Evolutionary conservation across 2,113 vertebrate species (phyloP).

Genomic region (Lathamus discolor): DNA sequence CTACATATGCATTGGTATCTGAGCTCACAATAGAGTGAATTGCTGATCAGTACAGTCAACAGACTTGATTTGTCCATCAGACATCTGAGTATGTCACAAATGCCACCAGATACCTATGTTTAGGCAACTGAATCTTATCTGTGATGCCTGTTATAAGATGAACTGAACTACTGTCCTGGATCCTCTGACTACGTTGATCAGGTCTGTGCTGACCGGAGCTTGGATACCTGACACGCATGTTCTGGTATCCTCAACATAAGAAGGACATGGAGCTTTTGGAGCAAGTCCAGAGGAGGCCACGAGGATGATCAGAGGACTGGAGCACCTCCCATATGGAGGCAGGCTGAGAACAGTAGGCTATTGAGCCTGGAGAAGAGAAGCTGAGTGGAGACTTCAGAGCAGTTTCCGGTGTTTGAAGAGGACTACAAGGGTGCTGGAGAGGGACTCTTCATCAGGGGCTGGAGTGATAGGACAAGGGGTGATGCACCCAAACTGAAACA

Average conservation of each 20-base stretch:
- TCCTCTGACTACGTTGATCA: not conserved
- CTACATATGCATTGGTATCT: not conserved
- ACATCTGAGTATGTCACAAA: not conserved
- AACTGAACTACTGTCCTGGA: not conserved
- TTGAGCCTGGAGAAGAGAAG: no score
- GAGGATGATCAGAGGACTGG: not conserved
- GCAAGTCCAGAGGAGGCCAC: not conserved
- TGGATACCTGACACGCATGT: accelerated
- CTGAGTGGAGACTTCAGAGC: no score
- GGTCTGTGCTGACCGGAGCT: not conserved
- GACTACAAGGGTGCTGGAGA: no score
- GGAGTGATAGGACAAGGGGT: no score
- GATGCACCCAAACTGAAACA: no score
- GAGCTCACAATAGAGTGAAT: not conserved
- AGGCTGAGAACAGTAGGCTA: not conserved
- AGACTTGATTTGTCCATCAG: not conserved
- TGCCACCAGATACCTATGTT: not conserved
- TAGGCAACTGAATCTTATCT: not conserved
- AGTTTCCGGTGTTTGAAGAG: no score
- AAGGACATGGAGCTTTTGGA: not conserved
- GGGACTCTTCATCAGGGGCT: no score
- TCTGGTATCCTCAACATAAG: not conserved
- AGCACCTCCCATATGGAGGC: not conserved
- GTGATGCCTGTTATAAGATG: not conserved
- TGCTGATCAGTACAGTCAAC: not conserved